Percentiles rank a stretch among this genome's conserved stretches.
These are phyloP conservation scores for Shinisaurus crocodilurus DNA, from an alignment of 2,113 vertebrate species.

Conservation along the genomic window DNA sequence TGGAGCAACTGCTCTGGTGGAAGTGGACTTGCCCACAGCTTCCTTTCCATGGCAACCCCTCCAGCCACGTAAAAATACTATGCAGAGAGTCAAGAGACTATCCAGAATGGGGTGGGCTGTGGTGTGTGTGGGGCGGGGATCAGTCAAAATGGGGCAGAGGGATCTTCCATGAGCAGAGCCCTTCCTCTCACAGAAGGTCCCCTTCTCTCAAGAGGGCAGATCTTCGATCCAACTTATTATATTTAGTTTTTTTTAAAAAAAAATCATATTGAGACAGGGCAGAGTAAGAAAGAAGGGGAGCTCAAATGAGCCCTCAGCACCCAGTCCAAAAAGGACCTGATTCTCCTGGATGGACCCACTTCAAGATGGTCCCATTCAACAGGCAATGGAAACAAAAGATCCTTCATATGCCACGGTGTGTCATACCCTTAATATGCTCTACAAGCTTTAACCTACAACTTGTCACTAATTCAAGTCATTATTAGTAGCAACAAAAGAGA, in stretches of 20 bases:
- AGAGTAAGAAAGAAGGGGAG: not conserved
- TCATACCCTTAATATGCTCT: not conserved
- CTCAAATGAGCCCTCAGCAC: not conserved
- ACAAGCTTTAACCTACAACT: constrained; percentile 36
- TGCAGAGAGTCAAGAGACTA: too few species aligned
- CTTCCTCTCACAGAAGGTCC: too few species aligned
- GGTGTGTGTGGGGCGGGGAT: too few species aligned
- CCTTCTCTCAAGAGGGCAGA: too few species aligned
- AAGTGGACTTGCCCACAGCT: too few species aligned
- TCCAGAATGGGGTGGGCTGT: too few species aligned
- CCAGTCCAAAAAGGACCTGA: not conserved
- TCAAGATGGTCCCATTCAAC: not conserved
- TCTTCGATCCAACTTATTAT: not conserved
- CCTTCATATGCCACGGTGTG: not conserved
- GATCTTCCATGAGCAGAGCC: too few species aligned
- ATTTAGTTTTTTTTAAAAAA: not conserved
- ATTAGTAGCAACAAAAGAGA: constrained; percentile 56
- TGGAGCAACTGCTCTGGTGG: too few species aligned
- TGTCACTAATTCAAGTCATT: constrained; percentile 64
- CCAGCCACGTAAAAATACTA: too few species aligned
- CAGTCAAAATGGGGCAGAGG: too few species aligned
- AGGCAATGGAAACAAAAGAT: not conserved
- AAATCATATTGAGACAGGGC: not conserved
- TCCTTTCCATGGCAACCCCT: too few species aligned
- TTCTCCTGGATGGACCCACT: not conserved